Evolutionary conservation across 2,113 vertebrate genomes (phyloP).

Genomic region (Chloropsis cyanopogon): DNA sequence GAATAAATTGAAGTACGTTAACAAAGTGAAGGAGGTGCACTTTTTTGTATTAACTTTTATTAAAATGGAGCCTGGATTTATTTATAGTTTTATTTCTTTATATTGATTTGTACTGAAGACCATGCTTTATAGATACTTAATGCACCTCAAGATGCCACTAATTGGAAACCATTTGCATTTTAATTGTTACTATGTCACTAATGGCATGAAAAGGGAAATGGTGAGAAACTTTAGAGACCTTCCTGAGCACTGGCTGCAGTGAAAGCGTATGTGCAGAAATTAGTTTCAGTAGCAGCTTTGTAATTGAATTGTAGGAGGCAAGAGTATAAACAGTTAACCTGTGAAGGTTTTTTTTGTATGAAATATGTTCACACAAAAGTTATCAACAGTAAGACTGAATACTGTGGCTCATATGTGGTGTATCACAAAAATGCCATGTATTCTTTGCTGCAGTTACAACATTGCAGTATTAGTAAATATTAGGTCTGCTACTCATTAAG

Average conservation of each 20-base stretch:
- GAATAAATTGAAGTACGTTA: background rate
- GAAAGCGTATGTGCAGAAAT: background rate
- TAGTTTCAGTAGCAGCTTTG: background rate
- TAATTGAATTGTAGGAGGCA: background rate
- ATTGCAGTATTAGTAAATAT: background rate
- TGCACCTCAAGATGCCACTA: background rate
- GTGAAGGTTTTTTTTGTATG: background rate
- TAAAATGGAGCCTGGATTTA: background rate
- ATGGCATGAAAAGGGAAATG: background rate
- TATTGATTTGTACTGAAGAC: background rate
- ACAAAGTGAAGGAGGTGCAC: background rate
- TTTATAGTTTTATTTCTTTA: background rate
- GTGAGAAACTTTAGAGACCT: background rate
- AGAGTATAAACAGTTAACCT: background rate
- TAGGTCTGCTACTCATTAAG: background rate
- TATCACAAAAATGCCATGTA: background rate
- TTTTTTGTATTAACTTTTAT: background rate
- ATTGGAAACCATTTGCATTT: background rate
- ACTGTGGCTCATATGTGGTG: accelerated
- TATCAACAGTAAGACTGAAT: background rate
- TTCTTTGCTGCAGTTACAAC: background rate
- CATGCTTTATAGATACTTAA: background rate
- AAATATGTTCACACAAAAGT: background rate
- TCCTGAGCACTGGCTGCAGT: background rate
- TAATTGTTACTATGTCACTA: background rate